phyloP scores from a whole-genome alignment of 30 jellyfish, hydroid and myxozoan species.

The Aurelia aurita complex sp. Pacific region DNA sequence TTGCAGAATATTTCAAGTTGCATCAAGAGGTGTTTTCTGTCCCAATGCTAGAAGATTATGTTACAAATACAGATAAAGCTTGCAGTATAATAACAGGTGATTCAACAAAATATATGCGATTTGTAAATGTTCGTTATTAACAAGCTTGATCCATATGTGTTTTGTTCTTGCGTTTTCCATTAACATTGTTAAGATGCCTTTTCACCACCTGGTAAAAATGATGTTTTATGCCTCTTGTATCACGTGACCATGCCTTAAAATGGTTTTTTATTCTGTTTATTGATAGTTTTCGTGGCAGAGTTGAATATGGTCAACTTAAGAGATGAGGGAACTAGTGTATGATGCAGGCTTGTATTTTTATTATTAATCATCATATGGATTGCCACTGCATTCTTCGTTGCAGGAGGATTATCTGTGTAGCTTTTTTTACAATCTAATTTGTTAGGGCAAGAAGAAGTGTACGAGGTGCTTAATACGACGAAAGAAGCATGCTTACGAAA shows the following conservation, averaged over 20 bases:
- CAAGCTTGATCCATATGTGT: neutral
- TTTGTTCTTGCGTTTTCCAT: neutral
- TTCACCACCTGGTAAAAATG: too few species aligned
- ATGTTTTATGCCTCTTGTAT: too few species aligned
- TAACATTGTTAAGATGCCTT: too few species aligned
- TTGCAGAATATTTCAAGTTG: slow-evolving; percentile 26
- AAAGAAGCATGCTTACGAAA: neutral
- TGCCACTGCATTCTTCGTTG: too few species aligned
- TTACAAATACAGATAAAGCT: slow-evolving; percentile 27
- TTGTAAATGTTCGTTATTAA: neutral
- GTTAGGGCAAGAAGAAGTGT: neutral
- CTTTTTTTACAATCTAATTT: neutral
- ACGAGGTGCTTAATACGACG: neutral
- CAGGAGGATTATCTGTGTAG: too few species aligned
- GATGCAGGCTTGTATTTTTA: too few species aligned
- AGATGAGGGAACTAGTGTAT: too few species aligned
- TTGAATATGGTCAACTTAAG: too few species aligned
- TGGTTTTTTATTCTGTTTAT: too few species aligned
- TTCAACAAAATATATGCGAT: neutral
- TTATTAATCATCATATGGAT: too few species aligned
- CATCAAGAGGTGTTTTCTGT: slow-evolving; percentile 29
- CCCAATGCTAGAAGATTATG: slow-evolving; percentile 7
- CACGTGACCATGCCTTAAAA: too few species aligned
- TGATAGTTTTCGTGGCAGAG: too few species aligned
- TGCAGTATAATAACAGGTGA: slow-evolving; percentile 47